phyloP scores from a whole-genome alignment of 1,140 invertebrate genomes.

The Diorhabda carinulata region DNA sequence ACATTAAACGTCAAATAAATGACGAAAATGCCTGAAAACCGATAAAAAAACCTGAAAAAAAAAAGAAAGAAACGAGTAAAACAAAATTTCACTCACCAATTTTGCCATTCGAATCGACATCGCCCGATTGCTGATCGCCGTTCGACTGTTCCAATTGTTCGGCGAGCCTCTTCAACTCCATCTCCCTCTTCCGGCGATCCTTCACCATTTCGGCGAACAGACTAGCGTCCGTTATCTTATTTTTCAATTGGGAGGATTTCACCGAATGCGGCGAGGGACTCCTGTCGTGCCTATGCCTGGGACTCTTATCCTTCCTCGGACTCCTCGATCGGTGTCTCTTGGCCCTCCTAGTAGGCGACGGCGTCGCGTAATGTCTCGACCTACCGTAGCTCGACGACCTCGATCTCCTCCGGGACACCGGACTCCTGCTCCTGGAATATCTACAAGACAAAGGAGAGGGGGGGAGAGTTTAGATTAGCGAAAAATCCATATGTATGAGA shows the following conservation, averaged over 20 bases:
- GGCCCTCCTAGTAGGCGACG: constrained; percentile 34
- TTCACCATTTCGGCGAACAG: constrained; percentile 85
- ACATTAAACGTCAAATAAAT: background rate
- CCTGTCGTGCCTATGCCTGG: constrained; percentile 32
- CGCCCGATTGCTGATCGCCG: constrained; percentile 42
- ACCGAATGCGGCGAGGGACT: constrained; percentile 46
- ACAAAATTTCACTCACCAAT: constrained; percentile 5
- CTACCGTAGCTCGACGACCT: constrained; percentile 45
- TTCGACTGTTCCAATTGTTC: constrained; percentile 55
- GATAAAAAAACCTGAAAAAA: background rate
- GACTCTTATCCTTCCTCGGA: constrained; percentile 43
- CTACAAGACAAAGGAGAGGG: background rate
- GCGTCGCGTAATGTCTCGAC: constrained; percentile 40
- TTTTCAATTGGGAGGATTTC: constrained; percentile 42
- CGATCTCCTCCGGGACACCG: constrained; percentile 39
- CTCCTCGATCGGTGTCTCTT: constrained; percentile 40
- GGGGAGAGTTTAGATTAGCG: too few relatives aligned
- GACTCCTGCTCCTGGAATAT: constrained; percentile 34
- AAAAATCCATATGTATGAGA: too few relatives aligned
- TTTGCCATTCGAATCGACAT: constrained; percentile 14
- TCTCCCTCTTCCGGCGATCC: constrained; percentile 72
- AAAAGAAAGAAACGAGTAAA: background rate
- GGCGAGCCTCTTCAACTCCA: constrained; percentile 61
- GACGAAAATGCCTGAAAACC: background rate
- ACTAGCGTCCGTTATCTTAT: constrained; percentile 73